Percentiles rank a stretch among this genome's conserved stretches.
Conservation (phyloP, 2,888 invertebrate species). For the Eilema caniola region DNA sequence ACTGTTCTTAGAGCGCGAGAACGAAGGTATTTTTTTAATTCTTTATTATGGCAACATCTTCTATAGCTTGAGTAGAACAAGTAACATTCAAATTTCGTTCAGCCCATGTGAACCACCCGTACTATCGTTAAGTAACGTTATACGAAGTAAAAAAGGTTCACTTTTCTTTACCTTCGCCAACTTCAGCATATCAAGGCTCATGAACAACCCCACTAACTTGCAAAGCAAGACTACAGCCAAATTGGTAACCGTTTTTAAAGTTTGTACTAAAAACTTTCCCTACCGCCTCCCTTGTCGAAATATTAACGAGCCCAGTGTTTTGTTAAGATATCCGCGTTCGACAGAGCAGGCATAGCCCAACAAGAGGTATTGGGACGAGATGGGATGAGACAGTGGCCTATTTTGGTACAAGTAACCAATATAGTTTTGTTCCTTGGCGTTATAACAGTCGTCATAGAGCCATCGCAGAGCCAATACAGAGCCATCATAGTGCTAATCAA, state of each 20-base stretch:
- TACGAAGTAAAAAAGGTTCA: neutral
- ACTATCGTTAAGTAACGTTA: neutral
- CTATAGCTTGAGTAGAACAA: conserved; percentile 7
- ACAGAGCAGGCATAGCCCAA: conserved; percentile 18
- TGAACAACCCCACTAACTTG: conserved; percentile 43
- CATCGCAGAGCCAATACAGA: too few relatives aligned
- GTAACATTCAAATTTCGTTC: neutral
- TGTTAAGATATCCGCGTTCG: conserved; percentile 32
- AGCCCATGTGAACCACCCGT: neutral
- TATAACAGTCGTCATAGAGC: neutral
- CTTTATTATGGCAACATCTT: conserved; percentile 7
- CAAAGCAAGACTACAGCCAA: conserved; percentile 70
- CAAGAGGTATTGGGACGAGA: neutral
- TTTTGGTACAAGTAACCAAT: neutral
- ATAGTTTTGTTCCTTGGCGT: neutral
- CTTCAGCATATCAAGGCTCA: conserved; percentile 12
- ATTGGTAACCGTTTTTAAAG: conserved; percentile 61
- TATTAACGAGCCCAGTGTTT: conserved; percentile 39
- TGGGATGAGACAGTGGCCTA: neutral
- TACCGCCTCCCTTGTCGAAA: conserved; percentile 71
- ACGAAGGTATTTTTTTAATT: conserved; percentile 5
- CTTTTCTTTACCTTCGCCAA: neutral
- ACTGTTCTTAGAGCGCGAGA: conserved; percentile 29
- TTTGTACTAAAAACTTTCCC: conserved; percentile 70
- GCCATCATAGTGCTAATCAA: too few relatives aligned